Conservation (phyloP, 2,888 invertebrate genomes). For the Scaptomyza caliginosa region DNA sequence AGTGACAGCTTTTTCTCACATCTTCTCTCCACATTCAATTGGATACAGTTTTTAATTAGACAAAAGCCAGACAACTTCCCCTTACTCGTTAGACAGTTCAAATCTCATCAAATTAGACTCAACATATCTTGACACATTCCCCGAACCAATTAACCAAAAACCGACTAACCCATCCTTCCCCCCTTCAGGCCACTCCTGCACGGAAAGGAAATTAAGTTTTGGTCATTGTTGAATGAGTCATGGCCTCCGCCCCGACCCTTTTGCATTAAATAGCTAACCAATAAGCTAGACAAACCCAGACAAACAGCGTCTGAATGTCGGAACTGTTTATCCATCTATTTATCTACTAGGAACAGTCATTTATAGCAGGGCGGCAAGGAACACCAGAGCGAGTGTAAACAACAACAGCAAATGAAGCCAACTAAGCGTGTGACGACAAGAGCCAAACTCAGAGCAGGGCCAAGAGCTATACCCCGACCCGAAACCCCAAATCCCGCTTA, state of each 20-base stretch:
- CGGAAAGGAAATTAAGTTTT: slow-evolving; percentile 36
- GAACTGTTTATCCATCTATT: slow-evolving; percentile 68
- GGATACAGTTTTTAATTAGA: slow-evolving; percentile 66
- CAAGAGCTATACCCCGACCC: background rate
- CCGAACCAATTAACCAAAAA: slow-evolving; percentile 55
- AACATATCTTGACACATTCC: slow-evolving; percentile 50
- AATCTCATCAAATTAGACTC: slow-evolving; percentile 54
- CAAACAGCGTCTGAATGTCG: slow-evolving; percentile 46
- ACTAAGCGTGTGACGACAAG: slow-evolving; percentile 68
- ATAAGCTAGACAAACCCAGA: slow-evolving; percentile 48
- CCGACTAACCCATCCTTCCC: background rate
- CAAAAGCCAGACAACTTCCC: slow-evolving; percentile 25
- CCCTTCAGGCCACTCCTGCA: slow-evolving; percentile 23
- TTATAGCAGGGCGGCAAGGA: background rate
- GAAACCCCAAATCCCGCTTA: slow-evolving; percentile 23
- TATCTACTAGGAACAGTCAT: slow-evolving; percentile 32
- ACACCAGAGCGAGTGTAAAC: background rate
- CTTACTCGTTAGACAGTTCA: background rate
- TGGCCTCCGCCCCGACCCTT: background rate
- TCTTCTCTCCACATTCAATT: slow-evolving; percentile 16
- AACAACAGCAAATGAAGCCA: slow-evolving; percentile 62
- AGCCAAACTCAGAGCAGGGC: background rate
- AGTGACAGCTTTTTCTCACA: slow-evolving; percentile 7
- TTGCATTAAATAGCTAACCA: slow-evolving; percentile 24
- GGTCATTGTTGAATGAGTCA: slow-evolving; percentile 44